These are phyloP conservation scores for Brenthis daphne DNA, from an alignment of 2,888 invertebrate species.

Conservation along the genomic window DNA sequence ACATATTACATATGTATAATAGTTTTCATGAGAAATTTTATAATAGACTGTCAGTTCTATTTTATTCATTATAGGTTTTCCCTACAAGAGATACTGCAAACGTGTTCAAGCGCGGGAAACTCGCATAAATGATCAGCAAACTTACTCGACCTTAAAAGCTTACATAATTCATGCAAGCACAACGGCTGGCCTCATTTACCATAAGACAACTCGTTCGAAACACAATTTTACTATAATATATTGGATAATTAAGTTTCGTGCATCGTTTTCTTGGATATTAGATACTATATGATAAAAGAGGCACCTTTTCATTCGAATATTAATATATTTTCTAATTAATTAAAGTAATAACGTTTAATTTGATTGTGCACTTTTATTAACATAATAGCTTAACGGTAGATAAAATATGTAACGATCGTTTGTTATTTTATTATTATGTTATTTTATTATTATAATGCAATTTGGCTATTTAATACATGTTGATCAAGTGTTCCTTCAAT, in stretches of 20 bases:
- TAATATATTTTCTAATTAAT: no score
- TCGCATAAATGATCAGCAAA: constrained; percentile 59
- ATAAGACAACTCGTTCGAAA: constrained; percentile 43
- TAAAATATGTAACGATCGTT: no score
- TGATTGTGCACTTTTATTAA: no score
- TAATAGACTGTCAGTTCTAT: constrained; percentile 1
- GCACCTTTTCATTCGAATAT: background rate
- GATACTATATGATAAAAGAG: background rate
- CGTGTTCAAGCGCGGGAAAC: constrained; percentile 56
- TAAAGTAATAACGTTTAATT: no score
- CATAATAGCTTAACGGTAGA: no score
- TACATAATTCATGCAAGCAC: constrained; percentile 55
- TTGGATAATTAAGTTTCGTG: constrained; percentile 32
- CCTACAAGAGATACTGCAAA: constrained; percentile 40
- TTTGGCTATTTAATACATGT: background rate
- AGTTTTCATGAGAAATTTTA: background rate
- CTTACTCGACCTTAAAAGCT: constrained; percentile 56
- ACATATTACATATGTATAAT: no score
- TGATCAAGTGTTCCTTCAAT: background rate
- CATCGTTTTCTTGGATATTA: constrained; percentile 4
- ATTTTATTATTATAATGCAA: no score
- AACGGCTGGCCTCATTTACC: constrained; percentile 52
- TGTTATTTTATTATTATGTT: no score
- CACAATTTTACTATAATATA: constrained; percentile 35
- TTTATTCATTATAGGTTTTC: constrained; percentile 6